Conservation (phyloP, 2,888 invertebrate genomes). For the Sphinx pinastri region DNA sequence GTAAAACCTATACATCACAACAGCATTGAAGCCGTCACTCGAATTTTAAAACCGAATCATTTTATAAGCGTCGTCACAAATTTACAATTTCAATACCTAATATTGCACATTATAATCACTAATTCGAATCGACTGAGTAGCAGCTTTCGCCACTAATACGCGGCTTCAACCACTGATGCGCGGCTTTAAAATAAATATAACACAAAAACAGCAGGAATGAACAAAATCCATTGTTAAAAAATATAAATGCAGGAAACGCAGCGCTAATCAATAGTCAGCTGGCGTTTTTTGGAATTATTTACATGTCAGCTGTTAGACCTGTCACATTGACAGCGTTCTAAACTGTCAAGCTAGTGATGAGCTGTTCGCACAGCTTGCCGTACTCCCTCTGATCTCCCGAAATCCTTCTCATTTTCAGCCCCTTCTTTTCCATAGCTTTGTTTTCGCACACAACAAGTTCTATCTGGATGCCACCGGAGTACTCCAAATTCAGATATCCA, state of each 20-base stretch:
- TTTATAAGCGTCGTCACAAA: slow-evolving; percentile 8
- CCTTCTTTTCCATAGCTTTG: slow-evolving; percentile 88
- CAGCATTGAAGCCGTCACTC: background rate
- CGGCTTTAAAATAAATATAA: slow-evolving; percentile 21
- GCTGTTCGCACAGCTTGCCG: slow-evolving; percentile 93
- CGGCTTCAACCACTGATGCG: background rate
- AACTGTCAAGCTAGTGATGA: slow-evolving; percentile 93
- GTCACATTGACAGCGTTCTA: slow-evolving; percentile 49
- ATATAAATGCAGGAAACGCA: slow-evolving; percentile 22
- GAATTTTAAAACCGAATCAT: background rate
- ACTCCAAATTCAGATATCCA: slow-evolving; percentile 87
- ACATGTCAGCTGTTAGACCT: slow-evolving; percentile 11
- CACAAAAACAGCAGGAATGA: slow-evolving; percentile 21
- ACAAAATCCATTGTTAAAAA: slow-evolving; percentile 7
- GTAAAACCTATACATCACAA: background rate
- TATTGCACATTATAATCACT: slow-evolving; percentile 17
- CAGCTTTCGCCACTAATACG: background rate
- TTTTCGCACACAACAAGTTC: slow-evolving; percentile 92
- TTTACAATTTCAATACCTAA: slow-evolving; percentile 20
- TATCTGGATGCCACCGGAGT: slow-evolving; percentile 93
- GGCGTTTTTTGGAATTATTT: slow-evolving; percentile 8
- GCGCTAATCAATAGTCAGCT: slow-evolving; percentile 1
- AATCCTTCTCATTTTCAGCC: slow-evolving; percentile 92
- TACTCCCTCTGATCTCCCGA: slow-evolving; percentile 95
- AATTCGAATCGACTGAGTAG: background rate